phyloP scores from a whole-genome alignment of 2,113 vertebrate species.

The Apteryx owenii region DNA sequence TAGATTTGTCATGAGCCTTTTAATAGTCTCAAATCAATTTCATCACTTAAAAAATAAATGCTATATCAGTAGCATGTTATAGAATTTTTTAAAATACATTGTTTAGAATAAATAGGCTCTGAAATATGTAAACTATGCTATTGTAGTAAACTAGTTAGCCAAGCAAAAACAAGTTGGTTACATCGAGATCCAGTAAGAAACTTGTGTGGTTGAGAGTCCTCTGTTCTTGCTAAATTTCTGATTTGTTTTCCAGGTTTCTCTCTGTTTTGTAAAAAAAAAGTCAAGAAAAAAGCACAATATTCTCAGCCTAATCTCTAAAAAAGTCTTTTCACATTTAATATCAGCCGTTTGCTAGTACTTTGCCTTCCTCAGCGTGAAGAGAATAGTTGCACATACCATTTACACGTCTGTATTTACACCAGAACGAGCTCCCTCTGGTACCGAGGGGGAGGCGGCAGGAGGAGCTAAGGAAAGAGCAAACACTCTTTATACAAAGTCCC shows the following conservation, averaged over 20 bases:
- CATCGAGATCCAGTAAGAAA: not conserved
- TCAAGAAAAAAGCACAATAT: not conserved
- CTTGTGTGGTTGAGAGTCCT: not conserved
- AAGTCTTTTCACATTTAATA: not conserved
- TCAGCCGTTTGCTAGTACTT: not conserved
- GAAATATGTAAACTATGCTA: fast-evolving
- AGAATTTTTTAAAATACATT: not conserved
- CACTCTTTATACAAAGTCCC: not conserved
- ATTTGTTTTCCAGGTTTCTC: not conserved
- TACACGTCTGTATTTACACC: not conserved
- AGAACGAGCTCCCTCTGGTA: not conserved
- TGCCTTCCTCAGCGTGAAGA: not conserved
- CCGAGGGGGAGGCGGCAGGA: not conserved
- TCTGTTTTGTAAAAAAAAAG: not conserved
- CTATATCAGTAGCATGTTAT: fast-evolving
- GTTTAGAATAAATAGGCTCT: not conserved
- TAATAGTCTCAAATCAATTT: not conserved
- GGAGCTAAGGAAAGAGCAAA: not conserved
- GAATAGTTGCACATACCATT: not conserved
- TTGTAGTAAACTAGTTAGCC: not conserved
- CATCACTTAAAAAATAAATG: not conserved
- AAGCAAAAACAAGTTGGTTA: not conserved
- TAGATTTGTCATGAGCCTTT: not conserved
- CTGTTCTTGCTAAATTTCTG: not conserved
- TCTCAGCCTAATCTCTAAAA: not conserved